phyloP scores from a whole-genome alignment of 2,888 invertebrate species.

The Andrena chrysosceles region DNA sequence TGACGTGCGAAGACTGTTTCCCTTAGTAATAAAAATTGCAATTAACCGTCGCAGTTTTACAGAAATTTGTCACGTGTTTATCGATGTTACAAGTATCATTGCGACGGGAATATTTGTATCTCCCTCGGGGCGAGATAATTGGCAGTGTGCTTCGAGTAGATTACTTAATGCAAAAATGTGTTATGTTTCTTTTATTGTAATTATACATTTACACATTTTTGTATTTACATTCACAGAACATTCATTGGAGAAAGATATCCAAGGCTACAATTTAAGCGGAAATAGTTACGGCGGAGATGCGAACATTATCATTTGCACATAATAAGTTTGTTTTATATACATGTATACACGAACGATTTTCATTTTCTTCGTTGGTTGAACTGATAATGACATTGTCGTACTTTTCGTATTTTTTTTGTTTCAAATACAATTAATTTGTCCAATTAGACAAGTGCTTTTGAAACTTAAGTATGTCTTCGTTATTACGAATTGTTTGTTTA shows the following conservation, averaged over 20 bases:
- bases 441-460: neutral
- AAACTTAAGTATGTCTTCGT: neutral
- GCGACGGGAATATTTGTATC: neutral
- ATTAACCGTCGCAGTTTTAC: constrained; percentile 29
- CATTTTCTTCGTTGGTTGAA: constrained; percentile 29
- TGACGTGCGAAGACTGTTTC: constrained; percentile 24
- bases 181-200: constrained; percentile 29
- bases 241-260: neutral
- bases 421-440: neutral
- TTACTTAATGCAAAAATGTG: neutral
- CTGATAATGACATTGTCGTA: constrained; percentile 3
- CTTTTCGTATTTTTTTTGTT: neutral
- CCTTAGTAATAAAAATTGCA: constrained; percentile 20
- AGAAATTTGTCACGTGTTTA: constrained; percentile 10
- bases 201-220: constrained; percentile 8
- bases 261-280: constrained; percentile 2
- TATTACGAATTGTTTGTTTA: constrained; percentile 15
- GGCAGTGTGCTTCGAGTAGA: too few relatives aligned
- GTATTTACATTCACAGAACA: neutral
- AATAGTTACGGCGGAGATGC: neutral
- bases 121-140: neutral
- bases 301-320: constrained; percentile 11
- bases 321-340: constrained; percentile 22
- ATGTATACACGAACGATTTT: neutral
- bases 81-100: constrained; percentile 17